Conservation (phyloP, 1,140 invertebrate species). For the Nasonia vitripennis region DNA sequence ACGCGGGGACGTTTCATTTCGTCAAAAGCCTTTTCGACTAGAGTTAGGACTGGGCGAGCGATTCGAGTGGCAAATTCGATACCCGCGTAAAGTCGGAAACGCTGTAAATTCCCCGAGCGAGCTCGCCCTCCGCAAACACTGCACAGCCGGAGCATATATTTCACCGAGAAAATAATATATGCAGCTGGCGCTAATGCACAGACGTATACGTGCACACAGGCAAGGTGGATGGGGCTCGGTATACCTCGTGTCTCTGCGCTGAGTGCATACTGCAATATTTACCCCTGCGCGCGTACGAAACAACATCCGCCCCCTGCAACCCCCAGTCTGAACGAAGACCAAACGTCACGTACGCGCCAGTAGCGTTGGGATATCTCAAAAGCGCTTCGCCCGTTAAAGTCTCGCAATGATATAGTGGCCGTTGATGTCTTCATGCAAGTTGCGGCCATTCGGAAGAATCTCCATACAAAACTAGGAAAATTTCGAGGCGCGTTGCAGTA, state of each 20-base stretch:
- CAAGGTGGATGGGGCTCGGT: conserved; percentile 55
- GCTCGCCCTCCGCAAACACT: neutral
- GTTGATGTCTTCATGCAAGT: no score
- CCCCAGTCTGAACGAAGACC: neutral
- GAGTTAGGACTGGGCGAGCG: no score
- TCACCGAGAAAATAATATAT: conserved; percentile 70
- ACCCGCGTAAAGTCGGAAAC: conserved; percentile 26
- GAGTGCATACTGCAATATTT: conserved; percentile 74
- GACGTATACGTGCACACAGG: conserved; percentile 60
- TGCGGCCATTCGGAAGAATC: neutral
- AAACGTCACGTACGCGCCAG: conserved; percentile 15
- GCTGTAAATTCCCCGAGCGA: conserved; percentile 38
- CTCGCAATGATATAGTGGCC: no score
- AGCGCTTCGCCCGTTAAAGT: no score
- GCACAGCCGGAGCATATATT: conserved; percentile 56
- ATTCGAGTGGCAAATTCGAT: conserved; percentile 28
- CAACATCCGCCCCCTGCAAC: neutral
- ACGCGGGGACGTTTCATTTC: no score
- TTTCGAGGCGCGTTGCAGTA: conserved; percentile 3
- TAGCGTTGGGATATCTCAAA: no score
- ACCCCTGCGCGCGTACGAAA: conserved; percentile 53
- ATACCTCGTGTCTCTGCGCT: conserved; percentile 67
- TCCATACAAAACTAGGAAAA: neutral
- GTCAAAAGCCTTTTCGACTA: no score
- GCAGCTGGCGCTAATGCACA: conserved; percentile 68